Evolutionary conservation across 2,797 vertebrate genomes (phyloP).

Genomic region (Sciurus vulgaris): DNA sequence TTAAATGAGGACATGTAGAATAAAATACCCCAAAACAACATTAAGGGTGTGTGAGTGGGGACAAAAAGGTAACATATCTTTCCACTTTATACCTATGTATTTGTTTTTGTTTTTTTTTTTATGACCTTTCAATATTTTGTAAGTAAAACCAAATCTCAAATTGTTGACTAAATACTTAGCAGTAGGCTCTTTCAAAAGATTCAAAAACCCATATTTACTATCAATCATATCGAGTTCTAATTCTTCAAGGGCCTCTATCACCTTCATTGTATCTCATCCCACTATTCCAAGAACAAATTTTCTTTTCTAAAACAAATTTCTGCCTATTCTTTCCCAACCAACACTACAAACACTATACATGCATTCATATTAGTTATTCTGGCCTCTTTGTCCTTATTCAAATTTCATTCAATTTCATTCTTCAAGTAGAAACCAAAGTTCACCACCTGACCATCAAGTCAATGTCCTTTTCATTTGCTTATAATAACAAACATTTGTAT

Average conservation of each 20-base stretch:
- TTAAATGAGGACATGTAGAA: background rate
- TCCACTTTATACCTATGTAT: background rate
- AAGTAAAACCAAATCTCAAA: constrained; percentile 47
- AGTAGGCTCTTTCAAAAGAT: background rate
- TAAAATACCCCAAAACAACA: background rate
- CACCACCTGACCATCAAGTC: background rate
- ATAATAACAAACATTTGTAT: constrained; percentile 26
- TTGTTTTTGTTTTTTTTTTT: background rate
- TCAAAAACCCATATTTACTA: background rate
- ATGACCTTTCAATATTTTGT: background rate
- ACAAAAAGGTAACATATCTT: background rate
- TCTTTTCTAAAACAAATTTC: constrained; percentile 47
- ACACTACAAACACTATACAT: background rate
- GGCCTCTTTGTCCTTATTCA: constrained; percentile 6
- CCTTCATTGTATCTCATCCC: background rate
- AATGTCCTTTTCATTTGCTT: background rate
- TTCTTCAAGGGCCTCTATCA: background rate
- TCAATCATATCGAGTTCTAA: background rate
- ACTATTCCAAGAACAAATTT: background rate
- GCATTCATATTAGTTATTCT: background rate
- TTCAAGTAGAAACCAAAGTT: constrained; percentile 36
- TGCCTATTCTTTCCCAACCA: background rate
- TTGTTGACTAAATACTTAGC: background rate
- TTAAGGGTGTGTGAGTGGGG: background rate
- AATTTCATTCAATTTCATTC: constrained; percentile 20